phyloP scores from a whole-genome alignment of 2,797 vertebrate species.

The Pitangus sulphuratus region DNA sequence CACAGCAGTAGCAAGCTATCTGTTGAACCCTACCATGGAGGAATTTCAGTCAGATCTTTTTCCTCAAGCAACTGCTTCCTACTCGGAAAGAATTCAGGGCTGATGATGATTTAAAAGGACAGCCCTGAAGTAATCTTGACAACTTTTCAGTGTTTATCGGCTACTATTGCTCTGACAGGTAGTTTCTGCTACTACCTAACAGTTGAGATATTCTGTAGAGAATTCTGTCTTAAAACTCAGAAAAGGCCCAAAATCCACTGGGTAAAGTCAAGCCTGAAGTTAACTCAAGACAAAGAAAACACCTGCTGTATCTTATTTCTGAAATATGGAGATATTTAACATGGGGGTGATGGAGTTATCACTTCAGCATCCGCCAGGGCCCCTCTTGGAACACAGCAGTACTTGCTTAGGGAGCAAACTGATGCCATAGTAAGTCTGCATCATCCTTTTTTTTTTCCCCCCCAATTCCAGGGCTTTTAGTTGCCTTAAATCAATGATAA shows the following conservation, averaged over 20 bases:
- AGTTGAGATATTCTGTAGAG: not conserved
- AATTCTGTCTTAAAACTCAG: not conserved
- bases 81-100: not conserved
- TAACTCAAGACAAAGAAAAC: not conserved
- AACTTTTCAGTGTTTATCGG: conserved; percentile 22
- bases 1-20: not conserved
- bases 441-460: not conserved
- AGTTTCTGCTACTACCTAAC: conserved; percentile 34
- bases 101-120: conserved; percentile 56
- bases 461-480: not conserved
- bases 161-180: conserved; percentile 41
- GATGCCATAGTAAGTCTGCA: not conserved
- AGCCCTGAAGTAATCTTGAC: conserved; percentile 45
- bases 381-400: not conserved
- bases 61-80: conserved; percentile 35
- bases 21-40: not conserved
- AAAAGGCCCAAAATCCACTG: not conserved
- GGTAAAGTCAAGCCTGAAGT: conserved; percentile 17
- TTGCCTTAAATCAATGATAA: not conserved
- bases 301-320: not conserved
- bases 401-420: not conserved
- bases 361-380: not conserved
- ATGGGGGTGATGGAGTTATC: not conserved
- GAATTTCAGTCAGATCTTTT: conserved; percentile 31
- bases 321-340: not conserved